Evolutionary conservation across 2,797 vertebrate genomes (phyloP).

Genomic region (Lerista edwardsae): DNA sequence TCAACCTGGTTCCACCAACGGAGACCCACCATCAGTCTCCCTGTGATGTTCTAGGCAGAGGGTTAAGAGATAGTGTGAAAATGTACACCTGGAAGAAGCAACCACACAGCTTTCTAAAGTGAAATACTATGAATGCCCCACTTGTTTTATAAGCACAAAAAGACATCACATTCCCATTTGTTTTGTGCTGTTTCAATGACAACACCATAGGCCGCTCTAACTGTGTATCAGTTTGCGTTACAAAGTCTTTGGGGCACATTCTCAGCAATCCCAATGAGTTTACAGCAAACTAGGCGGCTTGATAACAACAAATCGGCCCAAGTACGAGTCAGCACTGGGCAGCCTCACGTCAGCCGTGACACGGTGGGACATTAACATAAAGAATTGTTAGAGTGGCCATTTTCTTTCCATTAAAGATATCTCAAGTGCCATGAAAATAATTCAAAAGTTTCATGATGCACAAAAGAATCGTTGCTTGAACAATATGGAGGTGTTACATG

Average conservation of each 20-base stretch:
- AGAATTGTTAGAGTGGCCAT: not conserved
- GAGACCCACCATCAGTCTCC: constrained; percentile 92
- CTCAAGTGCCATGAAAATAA: not conserved
- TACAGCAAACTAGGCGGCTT: not conserved
- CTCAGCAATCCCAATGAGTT: not conserved
- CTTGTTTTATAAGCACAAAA: not conserved
- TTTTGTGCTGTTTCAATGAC: not conserved
- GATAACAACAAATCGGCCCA: too few species aligned
- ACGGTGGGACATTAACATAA: not conserved
- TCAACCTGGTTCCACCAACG: constrained; percentile 99
- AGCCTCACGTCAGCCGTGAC: not conserved
- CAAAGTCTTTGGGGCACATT: too few species aligned
- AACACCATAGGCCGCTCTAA: not conserved
- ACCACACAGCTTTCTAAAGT: not conserved
- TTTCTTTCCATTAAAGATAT: not conserved
- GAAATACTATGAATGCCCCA: not conserved
- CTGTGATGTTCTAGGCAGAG: constrained; percentile 88
- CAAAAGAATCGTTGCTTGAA: not conserved
- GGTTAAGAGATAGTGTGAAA: not conserved
- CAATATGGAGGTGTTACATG: not conserved
- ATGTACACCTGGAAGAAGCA: not conserved
- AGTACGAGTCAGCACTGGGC: not conserved
- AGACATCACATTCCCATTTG: not conserved
- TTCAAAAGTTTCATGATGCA: not conserved
- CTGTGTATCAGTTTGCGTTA: not conserved